Percentiles rank a stretch among this genome's conserved stretches.
These are phyloP conservation scores for Euproctis similis DNA, from an alignment of 2,888 invertebrate genomes.

Conservation along the genomic window DNA sequence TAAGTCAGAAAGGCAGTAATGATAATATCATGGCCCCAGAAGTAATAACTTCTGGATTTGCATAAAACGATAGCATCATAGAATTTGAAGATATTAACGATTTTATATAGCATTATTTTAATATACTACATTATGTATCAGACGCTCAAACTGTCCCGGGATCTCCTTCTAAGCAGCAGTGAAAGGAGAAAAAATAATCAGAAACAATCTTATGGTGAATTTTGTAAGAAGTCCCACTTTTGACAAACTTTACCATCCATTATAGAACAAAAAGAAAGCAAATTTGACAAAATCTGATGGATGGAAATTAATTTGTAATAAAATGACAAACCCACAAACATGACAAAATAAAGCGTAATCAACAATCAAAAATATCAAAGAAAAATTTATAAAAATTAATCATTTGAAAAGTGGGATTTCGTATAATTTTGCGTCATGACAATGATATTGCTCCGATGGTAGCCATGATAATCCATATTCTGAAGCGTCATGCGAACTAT, in stretches of 20 bases:
- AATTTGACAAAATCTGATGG: neutral
- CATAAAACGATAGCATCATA: slow-evolving; percentile 48
- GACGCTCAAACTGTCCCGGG: slow-evolving; percentile 65
- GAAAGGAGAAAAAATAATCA: slow-evolving; percentile 51
- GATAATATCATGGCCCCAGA: slow-evolving; percentile 61
- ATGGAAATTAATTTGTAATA: neutral
- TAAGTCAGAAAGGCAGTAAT: slow-evolving; percentile 56
- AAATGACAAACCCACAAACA: neutral
- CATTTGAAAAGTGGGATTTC: slow-evolving; percentile 47
- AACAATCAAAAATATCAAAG: slow-evolving; percentile 2
- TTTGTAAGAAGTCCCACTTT: slow-evolving; percentile 33
- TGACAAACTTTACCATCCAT: slow-evolving; percentile 7
- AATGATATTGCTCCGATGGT: slow-evolving; percentile 69
- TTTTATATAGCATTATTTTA: slow-evolving; percentile 47
- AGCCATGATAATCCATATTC: slow-evolving; percentile 64
- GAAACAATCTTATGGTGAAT: slow-evolving; percentile 27
- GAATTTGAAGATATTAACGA: slow-evolving; percentile 61
- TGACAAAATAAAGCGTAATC: slow-evolving; percentile 3
- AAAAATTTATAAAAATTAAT: slow-evolving; percentile 6
- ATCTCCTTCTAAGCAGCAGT: slow-evolving; percentile 70
- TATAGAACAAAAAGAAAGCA: neutral
- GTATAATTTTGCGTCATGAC: slow-evolving; percentile 71
- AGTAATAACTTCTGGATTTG: slow-evolving; percentile 34
- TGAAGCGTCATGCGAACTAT: slow-evolving; percentile 66
- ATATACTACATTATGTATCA: slow-evolving; percentile 51